Conservation (phyloP, 2,797 vertebrate genomes). For the Clarias fuscus region DNA sequence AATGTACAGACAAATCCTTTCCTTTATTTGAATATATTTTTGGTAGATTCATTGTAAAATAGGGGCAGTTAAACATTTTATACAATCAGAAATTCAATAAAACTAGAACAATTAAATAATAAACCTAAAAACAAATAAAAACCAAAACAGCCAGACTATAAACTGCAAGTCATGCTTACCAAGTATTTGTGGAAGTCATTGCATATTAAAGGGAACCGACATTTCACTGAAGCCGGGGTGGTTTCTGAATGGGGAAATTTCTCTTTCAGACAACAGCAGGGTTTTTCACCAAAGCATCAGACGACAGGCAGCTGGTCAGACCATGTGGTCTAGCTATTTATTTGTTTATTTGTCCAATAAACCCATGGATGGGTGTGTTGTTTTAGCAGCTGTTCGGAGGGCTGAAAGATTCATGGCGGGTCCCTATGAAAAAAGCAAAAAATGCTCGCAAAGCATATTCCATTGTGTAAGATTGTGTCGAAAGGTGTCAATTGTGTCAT, state of each 20-base stretch:
- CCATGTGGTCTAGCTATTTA: constrained; percentile 34
- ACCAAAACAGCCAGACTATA: neutral
- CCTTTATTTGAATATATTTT: too few species aligned
- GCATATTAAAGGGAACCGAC: neutral
- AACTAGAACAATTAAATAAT: too few species aligned
- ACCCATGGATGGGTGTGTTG: constrained; percentile 26
- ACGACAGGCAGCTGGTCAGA: constrained; percentile 31
- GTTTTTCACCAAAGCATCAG: constrained; percentile 8
- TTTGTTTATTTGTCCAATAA: constrained; percentile 53
- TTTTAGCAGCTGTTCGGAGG: constrained; percentile 51
- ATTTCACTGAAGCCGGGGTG: neutral
- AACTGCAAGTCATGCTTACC: neutral
- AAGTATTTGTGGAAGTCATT: neutral
- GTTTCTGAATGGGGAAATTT: neutral
- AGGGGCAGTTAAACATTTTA: too few species aligned
- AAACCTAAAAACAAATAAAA: too few species aligned
- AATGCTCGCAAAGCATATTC: neutral
- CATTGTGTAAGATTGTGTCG: neutral
- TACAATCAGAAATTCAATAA: too few species aligned
- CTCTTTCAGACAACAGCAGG: neutral
- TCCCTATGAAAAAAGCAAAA: neutral
- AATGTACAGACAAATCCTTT: too few species aligned
- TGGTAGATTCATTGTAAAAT: too few species aligned
- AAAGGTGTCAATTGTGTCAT: neutral
- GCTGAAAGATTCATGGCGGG: neutral